Base-by-base conservation (phyloP, 2,888 invertebrate genomes). In the Blera fallax region DNA sequence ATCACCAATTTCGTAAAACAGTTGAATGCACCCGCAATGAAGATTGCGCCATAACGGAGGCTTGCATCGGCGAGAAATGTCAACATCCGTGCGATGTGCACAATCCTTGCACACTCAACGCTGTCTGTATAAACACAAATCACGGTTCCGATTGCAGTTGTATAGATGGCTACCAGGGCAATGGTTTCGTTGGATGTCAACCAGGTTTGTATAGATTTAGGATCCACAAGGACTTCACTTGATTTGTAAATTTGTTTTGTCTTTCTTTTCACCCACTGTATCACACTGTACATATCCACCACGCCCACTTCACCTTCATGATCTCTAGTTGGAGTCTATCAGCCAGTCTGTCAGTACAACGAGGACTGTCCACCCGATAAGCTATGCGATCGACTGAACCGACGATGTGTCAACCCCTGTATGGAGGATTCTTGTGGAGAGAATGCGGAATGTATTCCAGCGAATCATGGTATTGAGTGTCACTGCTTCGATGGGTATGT, bases 341-440 rank as follows among this genome's bases (percentile, higher is more conserved):
- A 93, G 88, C 93, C 94, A 88, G 94, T 97, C 65, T 97, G 97
- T 90, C 97, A 97, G 91, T 97, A 97, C 92, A 97, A 97, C 90
- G 97, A 97, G 93, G 97, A 97, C 90, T 98, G 97, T 90, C 97
- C 97, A 70, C 96, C 96, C n/a, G 94, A 96, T 89, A 95, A 96
- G 89, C 93, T 96, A 21, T 98, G 97, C 91, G 97, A 97, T 91
- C 94, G 97, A 88, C 93, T 97, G 62, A 97, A 97, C 90, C 94
- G 97, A 90, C 94, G 95, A 60, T 98, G 97, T 90, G 95, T 96
- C 87, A 97, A 95, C 91, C 96, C 97, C 1, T 97, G 97, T 90
- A 93, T 94, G 88, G 95, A 95, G 88, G 95, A 96, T 90, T 95
- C 96, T 54, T 97, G 97, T 89, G 97, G 96, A 40, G 95, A 95